Conservation (phyloP, 2,888 invertebrate genomes). For the Dynastes maya region DNA sequence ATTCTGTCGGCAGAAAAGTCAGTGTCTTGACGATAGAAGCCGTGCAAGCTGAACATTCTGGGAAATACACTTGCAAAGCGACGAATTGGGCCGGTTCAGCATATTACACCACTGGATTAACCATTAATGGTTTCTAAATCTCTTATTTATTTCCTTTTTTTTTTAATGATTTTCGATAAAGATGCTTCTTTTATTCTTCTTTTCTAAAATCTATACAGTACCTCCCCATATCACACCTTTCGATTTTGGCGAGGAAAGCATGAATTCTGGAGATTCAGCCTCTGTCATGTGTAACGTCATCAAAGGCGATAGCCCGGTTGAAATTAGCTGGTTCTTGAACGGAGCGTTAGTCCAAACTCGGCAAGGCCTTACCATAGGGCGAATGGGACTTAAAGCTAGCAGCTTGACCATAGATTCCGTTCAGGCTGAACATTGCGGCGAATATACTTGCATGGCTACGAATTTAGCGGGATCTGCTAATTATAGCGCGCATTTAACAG, state of each 20-base stretch:
- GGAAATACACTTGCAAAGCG: constrained; percentile 82
- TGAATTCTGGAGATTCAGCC: constrained; percentile 83
- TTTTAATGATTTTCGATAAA: constrained; percentile 27
- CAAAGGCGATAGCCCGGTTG: constrained; percentile 86
- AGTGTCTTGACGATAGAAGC: constrained; percentile 75
- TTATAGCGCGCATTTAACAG: constrained; percentile 55
- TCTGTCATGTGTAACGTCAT: constrained; percentile 81
- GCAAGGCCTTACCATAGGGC: constrained; percentile 74
- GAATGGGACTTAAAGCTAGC: constrained; percentile 78
- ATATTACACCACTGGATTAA: constrained; percentile 71
- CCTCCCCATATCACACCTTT: constrained; percentile 81
- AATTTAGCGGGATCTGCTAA: constrained; percentile 80
- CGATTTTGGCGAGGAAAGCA: constrained; percentile 79
- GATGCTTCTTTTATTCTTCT: neutral
- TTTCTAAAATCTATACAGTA: constrained; percentile 68
- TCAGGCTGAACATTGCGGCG: constrained; percentile 80
- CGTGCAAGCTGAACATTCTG: constrained; percentile 80
- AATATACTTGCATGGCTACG: constrained; percentile 80
- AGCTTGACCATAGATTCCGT: constrained; percentile 82
- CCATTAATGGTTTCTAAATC: constrained; percentile 75
- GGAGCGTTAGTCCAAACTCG: constrained; percentile 67
- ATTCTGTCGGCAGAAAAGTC: constrained; percentile 77
- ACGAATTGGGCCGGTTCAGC: constrained; percentile 78
- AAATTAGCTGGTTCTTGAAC: constrained; percentile 79
- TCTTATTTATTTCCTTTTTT: constrained; percentile 70